Evolutionary conservation across 2,113 vertebrate genomes (phyloP).

Genomic region (Sinocyclocheilus rhinocerous): DNA sequence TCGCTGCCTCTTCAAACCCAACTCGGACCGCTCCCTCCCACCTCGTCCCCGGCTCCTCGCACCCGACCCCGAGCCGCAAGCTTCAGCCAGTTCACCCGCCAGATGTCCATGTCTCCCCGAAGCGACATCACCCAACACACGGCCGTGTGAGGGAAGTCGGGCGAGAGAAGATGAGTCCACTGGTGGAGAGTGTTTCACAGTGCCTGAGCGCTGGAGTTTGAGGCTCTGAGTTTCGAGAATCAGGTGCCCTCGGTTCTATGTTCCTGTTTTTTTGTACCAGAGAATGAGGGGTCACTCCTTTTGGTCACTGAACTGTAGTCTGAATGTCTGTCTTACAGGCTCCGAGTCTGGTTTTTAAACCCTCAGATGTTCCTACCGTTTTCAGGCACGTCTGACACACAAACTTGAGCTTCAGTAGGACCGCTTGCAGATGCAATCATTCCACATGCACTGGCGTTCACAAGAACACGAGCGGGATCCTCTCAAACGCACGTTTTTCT

Average conservation of each 20-base stretch:
- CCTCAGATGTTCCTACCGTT: constrained; percentile 30
- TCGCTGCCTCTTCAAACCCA: constrained; percentile 61
- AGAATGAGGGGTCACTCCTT: constrained; percentile 40
- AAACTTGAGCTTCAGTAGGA: constrained; percentile 49
- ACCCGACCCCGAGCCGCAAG: constrained; percentile 79
- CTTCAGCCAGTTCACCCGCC: constrained; percentile 78
- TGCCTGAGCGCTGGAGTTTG: constrained; percentile 14
- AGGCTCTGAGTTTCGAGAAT: constrained; percentile 22
- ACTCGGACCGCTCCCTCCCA: constrained; percentile 43
- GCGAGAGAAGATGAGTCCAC: constrained; percentile 31
- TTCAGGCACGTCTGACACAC: constrained; percentile 18
- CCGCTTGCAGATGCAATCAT: constrained; percentile 44
- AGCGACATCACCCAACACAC: constrained; percentile 81
- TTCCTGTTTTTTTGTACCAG: constrained; percentile 38
- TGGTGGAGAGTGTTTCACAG: constrained; percentile 23
- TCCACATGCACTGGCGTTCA: constrained; percentile 35
- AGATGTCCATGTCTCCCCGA: constrained; percentile 58
- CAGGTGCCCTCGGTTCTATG: constrained; percentile 7
- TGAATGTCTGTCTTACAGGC: constrained; percentile 48
- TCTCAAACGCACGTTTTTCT: constrained; percentile 5
- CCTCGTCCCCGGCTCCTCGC: constrained; percentile 57
- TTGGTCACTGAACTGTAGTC: constrained; percentile 51
- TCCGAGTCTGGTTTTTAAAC: constrained; percentile 30
- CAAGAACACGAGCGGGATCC: not conserved
- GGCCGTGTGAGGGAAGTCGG: constrained; percentile 78